These are phyloP conservation scores for Paracentrotus lividus DNA, from an alignment of 53 echinoderm and acorn worm genomes.

Conservation along the genomic window DNA sequence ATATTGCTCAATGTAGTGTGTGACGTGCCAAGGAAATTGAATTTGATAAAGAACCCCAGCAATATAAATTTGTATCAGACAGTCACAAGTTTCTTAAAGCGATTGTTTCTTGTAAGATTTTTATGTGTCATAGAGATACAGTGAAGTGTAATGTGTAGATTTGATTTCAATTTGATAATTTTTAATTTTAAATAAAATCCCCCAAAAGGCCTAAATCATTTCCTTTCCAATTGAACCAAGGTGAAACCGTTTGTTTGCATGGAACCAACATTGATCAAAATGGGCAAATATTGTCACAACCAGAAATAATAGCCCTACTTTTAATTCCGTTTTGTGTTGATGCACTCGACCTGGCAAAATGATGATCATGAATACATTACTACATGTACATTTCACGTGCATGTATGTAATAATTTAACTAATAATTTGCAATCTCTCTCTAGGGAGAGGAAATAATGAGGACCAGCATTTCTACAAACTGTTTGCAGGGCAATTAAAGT, in stretches of 20 bases:
- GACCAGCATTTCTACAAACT: neutral
- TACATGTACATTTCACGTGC: neutral
- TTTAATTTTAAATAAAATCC: too few species aligned
- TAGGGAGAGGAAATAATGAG: conserved; percentile 12
- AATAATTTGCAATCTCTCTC: neutral
- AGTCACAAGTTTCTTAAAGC: neutral
- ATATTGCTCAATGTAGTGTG: neutral
- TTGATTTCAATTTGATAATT: too few species aligned
- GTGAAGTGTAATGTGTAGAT: neutral
- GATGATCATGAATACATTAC: neutral
- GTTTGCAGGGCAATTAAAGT: conserved; percentile 28
- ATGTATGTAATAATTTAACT: neutral
- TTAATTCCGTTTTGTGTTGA: neutral
- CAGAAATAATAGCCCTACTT: neutral
- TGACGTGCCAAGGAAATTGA: neutral
- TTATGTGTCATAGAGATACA: neutral
- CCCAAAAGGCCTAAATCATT: too few species aligned
- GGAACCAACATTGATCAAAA: neutral
- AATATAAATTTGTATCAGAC: neutral
- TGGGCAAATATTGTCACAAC: neutral
- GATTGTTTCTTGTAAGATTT: neutral
- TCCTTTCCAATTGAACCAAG: neutral
- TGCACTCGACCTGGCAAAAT: neutral
- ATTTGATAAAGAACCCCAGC: neutral
- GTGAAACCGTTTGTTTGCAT: neutral